These are phyloP conservation scores for Torymus texanus DNA, from an alignment of 2,888 invertebrate genomes.

Conservation along the genomic window DNA sequence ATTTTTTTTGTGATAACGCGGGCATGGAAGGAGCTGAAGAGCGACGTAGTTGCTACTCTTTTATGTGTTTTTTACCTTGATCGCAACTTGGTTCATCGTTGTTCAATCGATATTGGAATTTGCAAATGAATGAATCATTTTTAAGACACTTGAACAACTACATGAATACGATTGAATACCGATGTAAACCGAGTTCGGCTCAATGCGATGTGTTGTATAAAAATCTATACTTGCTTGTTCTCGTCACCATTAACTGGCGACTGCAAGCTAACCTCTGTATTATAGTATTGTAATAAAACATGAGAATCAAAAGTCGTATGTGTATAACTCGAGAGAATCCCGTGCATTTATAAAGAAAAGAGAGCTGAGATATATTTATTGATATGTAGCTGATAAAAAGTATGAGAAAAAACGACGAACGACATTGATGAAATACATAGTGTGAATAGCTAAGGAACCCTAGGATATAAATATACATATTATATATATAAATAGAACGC, in stretches of 20 bases:
- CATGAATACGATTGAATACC: too few relatives aligned
- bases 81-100: neutral
- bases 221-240: neutral
- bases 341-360: slow-evolving; percentile 66
- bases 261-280: slow-evolving; percentile 30
- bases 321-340: slow-evolving; percentile 56
- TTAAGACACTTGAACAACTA: too few relatives aligned
- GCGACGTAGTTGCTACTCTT: slow-evolving; percentile 11
- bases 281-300: slow-evolving; percentile 50
- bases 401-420: neutral
- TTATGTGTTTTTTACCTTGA: slow-evolving; percentile 1
- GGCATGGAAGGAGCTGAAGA: neutral
- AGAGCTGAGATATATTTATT: slow-evolving; percentile 72
- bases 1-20: slow-evolving; percentile 38
- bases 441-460: slow-evolving; percentile 64
- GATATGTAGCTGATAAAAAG: slow-evolving; percentile 48
- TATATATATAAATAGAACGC: slow-evolving; percentile 31
- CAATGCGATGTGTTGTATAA: slow-evolving; percentile 15
- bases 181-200: neutral
- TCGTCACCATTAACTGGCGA: neutral
- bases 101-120: neutral
- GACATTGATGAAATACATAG: slow-evolving; percentile 53
- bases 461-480: slow-evolving; percentile 28
- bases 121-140: too few relatives aligned
- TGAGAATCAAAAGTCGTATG: slow-evolving; percentile 52